phyloP scores from a whole-genome alignment of 2,888 invertebrate species.

The Drosophila neotestacea region DNA sequence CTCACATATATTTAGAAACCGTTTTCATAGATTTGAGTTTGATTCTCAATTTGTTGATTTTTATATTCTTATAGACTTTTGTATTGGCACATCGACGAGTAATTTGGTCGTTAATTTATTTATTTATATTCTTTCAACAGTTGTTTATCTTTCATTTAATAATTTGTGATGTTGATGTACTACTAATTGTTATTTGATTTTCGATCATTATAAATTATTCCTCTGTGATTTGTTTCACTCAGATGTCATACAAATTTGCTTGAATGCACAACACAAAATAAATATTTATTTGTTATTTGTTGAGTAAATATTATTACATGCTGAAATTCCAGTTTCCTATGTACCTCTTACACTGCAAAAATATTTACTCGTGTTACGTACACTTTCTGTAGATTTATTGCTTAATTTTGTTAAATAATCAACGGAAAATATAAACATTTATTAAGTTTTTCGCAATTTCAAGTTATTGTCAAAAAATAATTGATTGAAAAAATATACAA shows the following conservation, averaged over 20 bases:
- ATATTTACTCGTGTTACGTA: background rate
- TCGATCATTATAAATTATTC: background rate
- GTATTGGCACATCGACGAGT: background rate
- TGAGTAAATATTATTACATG: background rate
- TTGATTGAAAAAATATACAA: background rate
- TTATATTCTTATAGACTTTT: background rate
- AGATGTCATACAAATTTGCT: background rate
- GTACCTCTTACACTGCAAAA: background rate
- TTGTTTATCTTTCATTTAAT: background rate
- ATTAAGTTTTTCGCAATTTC: too few species aligned
- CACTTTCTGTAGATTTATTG: background rate
- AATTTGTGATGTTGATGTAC: background rate
- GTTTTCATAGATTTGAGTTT: slow-evolving; percentile 40
- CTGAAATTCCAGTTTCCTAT: background rate
- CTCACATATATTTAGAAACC: slow-evolving; percentile 44
- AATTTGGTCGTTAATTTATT: background rate
- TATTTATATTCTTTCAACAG: background rate
- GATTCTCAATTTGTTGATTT: background rate
- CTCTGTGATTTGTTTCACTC: background rate
- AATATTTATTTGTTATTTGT: slow-evolving; percentile 4
- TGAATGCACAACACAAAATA: background rate
- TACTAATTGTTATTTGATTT: background rate
- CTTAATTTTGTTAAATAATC: background rate
- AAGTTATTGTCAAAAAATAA: too few species aligned
- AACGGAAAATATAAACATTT: too few species aligned